phyloP scores from a whole-genome alignment of 2,888 invertebrate species.

The Andrena bucephala region DNA sequence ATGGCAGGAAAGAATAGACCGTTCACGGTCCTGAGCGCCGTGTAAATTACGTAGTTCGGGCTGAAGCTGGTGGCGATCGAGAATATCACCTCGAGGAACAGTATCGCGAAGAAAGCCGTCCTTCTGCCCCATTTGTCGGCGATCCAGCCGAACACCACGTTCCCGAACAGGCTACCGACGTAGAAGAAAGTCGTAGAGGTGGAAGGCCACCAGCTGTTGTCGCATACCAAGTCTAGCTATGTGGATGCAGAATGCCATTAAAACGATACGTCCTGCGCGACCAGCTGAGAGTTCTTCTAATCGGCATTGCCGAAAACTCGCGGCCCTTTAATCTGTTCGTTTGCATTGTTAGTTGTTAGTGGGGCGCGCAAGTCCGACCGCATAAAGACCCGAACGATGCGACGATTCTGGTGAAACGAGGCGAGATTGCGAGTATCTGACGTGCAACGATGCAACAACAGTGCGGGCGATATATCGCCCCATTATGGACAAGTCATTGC shows the following conservation, averaged over 20 bases:
- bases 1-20: conserved; percentile 90
- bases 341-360: neutral
- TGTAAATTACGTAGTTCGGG: conserved; percentile 87
- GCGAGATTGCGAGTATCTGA: conserved; percentile 30
- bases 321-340: neutral
- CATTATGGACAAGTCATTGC: conserved; percentile 47
- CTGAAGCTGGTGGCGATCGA: conserved; percentile 88
- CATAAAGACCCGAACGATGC: conserved; percentile 10
- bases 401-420: conserved; percentile 15
- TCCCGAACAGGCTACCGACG: conserved; percentile 89
- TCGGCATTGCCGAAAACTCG: neutral
- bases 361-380: conserved; percentile 15
- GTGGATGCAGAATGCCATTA: conserved; percentile 83
- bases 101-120: conserved; percentile 88
- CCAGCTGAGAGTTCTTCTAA: neutral
- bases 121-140: conserved; percentile 90
- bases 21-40: conserved; percentile 87
- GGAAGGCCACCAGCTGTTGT: conserved; percentile 88
- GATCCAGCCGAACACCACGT: conserved; percentile 89
- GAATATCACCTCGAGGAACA: conserved; percentile 87
- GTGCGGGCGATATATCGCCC: conserved; percentile 27
- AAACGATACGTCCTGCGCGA: conserved; percentile 66
- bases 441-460: conserved; percentile 5
- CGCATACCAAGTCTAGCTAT: conserved; percentile 89
- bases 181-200: conserved; percentile 89